These are phyloP conservation scores for Procavia capensis DNA, from an alignment of 2,113 vertebrate genomes.

Conservation along the genomic window DNA sequence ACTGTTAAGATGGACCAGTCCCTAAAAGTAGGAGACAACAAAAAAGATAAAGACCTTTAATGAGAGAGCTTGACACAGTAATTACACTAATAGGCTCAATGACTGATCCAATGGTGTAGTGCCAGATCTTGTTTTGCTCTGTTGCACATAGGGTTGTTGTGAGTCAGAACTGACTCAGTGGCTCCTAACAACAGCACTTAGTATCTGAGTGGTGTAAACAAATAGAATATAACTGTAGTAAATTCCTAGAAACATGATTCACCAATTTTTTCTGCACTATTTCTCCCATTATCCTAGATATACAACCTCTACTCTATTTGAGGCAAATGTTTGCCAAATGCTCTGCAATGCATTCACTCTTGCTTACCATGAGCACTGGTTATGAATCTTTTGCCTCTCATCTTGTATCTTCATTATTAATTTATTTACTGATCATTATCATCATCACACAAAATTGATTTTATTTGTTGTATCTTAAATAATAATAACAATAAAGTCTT, in stretches of 20 bases:
- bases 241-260: neutral
- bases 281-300: neutral
- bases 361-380: neutral
- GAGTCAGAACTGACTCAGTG: too few relatives aligned
- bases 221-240: neutral
- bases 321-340: neutral
- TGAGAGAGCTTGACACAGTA: too few relatives aligned
- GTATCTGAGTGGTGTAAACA: neutral
- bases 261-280: neutral
- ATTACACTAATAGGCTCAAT: too few relatives aligned
- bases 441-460: neutral
- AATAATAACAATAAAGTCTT: neutral
- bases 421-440: neutral
- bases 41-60: too few relatives aligned
- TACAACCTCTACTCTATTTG: neutral
- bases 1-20: too few relatives aligned
- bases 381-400: neutral
- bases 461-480: neutral
- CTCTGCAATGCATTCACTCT: neutral
- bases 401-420: neutral
- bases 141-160: too few relatives aligned
- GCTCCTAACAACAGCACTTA: too few relatives aligned
- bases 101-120: too few relatives aligned
- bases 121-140: too few relatives aligned
- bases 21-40: too few relatives aligned